phyloP scores from a whole-genome alignment of 2,797 vertebrate genomes.

The Hippoglossus hippoglossus region DNA sequence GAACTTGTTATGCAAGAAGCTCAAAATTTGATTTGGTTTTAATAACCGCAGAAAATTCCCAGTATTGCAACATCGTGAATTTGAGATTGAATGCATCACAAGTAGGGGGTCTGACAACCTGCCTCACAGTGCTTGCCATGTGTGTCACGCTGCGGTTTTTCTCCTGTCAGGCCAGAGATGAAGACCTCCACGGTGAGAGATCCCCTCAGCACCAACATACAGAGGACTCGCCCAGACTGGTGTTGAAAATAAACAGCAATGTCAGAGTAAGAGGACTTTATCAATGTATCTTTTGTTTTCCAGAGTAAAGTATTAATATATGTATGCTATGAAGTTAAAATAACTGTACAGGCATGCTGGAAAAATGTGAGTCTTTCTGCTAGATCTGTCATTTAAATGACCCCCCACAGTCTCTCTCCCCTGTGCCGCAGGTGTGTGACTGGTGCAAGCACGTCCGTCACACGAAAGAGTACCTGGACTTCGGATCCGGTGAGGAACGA shows the following conservation, averaged over 20 bases:
- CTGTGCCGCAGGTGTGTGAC: constrained; percentile 93
- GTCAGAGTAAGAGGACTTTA: constrained; percentile 79
- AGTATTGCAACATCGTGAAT: constrained; percentile 10
- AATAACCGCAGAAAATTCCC: constrained; percentile 42
- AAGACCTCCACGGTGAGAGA: constrained; percentile 80
- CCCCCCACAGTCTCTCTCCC: constrained; percentile 81
- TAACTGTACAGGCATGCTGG: not conserved
- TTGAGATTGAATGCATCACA: constrained; percentile 20
- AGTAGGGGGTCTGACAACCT: constrained; percentile 18
- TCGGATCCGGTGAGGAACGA: constrained; percentile 95
- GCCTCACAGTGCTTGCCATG: constrained; percentile 30
- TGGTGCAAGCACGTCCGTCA: constrained; percentile 99
- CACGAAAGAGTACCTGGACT: constrained; percentile 99
- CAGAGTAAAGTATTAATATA: constrained; percentile 23
- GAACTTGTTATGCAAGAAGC: constrained; percentile 41
- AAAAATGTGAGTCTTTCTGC: not conserved
- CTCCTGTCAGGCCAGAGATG: constrained; percentile 80
- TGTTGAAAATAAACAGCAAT: constrained; percentile 83
- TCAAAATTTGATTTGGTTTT: constrained; percentile 55
- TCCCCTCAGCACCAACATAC: constrained; percentile 78
- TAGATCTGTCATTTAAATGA: constrained; percentile 58
- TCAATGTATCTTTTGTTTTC: constrained; percentile 54
- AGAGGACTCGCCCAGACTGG: constrained; percentile 80
- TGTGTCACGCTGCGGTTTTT: constrained; percentile 62
- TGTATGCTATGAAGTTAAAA: constrained; percentile 23